A percentile compares a stretch with the other conserved stretches of the same genome.
Evolutionary conservation across 23 tunicate species (phyloP).

Genomic region (Styela plicata): DNA sequence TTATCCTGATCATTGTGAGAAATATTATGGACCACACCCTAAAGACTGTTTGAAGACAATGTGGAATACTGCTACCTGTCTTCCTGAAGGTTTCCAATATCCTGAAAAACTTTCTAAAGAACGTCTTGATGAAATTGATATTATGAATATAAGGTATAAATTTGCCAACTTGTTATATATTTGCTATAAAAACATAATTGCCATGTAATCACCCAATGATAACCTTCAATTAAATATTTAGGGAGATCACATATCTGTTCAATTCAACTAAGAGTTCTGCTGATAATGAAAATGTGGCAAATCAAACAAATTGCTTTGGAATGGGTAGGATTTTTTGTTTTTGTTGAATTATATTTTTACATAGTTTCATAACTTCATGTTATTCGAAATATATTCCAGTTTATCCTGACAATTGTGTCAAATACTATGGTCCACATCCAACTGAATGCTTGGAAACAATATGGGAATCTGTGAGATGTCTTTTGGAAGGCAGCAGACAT

Average conservation of each 20-base stretch:
- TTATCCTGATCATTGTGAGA: slow-evolving; percentile 16
- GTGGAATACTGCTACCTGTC: slow-evolving; percentile 7
- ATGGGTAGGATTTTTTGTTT: slow-evolving; percentile 1
- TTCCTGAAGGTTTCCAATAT: slow-evolving; percentile 6
- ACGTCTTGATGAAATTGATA: too few relatives aligned
- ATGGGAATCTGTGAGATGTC: slow-evolving; percentile 18
- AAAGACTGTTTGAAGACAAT: slow-evolving; percentile 14
- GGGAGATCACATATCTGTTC: not conserved
- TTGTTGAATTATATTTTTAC: not conserved
- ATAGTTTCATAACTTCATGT: not conserved
- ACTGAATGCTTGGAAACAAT: slow-evolving; percentile 21
- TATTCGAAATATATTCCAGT: not conserved
- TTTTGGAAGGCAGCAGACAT: slow-evolving; percentile 16
- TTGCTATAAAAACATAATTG: too few relatives aligned
- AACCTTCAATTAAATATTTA: too few relatives aligned
- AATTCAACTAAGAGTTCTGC: not conserved
- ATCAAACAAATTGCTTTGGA: slow-evolving; percentile 36
- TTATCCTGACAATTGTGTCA: slow-evolving; percentile 5
- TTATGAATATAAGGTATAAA: too few relatives aligned
- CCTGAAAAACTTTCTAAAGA: too few relatives aligned
- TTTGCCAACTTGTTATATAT: slow-evolving; percentile 5
- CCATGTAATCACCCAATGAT: too few relatives aligned
- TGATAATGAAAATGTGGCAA: not conserved
- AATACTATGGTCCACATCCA: slow-evolving; percentile 26
- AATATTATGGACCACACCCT: slow-evolving; percentile 18